Conservation (phyloP, 2,797 vertebrate species). For the Tenualosa ilisha region DNA sequence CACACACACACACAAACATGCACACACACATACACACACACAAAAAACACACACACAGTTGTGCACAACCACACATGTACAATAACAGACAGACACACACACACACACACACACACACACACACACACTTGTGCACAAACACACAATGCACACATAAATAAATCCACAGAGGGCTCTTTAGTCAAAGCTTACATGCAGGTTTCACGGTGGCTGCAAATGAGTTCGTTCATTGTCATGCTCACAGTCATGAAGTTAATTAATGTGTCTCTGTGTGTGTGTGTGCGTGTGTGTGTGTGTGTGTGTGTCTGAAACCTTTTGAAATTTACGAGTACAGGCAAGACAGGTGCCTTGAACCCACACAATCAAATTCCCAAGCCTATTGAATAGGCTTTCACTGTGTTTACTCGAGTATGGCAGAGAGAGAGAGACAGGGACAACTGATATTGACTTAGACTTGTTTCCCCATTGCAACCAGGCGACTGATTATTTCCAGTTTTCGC, state of each 20-base stretch:
- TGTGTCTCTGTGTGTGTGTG: not conserved
- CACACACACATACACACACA: not conserved
- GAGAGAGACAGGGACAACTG: not conserved
- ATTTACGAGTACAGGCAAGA: not conserved
- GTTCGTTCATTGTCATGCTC: not conserved
- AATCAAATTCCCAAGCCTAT: constrained; percentile 1
- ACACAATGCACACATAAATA: not conserved
- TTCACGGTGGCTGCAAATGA: constrained; percentile 10
- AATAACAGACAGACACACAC: too few species aligned
- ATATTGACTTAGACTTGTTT: not conserved
- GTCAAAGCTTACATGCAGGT: not conserved
- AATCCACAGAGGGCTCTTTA: not conserved
- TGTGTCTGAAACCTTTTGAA: not conserved
- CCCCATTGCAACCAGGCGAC: not conserved
- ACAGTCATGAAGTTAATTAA: constrained; percentile 4
- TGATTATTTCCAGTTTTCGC: not conserved
- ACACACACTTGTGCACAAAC: not conserved
- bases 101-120: not conserved
- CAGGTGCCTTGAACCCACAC: not conserved
- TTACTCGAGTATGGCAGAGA: not conserved
- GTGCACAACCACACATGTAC: not conserved
- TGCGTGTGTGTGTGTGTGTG: not conserved
- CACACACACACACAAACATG: constrained; percentile 19
- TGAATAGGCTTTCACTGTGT: not conserved
- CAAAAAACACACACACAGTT: not conserved